Base-by-base conservation (phyloP, 2,888 invertebrate species). In the Pelosia muscerda region DNA sequence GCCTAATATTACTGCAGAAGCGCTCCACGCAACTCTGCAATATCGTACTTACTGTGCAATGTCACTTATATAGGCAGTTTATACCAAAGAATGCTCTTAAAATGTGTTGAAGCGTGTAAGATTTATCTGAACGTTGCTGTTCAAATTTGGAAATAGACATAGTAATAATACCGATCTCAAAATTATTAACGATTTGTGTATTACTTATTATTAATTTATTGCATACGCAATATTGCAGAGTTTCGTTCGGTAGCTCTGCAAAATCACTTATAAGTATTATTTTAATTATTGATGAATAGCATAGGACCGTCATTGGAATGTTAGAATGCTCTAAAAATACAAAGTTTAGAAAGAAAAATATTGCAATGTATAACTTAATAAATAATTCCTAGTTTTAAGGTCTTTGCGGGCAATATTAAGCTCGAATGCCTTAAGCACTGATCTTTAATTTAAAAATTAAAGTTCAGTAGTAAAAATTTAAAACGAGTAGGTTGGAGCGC, bases 51-150 rank as follows among this genome's bases (percentile, higher is more conserved):
- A 62, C 53, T 62, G 28, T 28, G 49, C 26, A 28, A 61, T 61
- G 61, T 49, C 49, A 49, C 49, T 61, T 49, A 61, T 59, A 53
- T 58, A 68, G 74, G 65, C 62, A 56, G 63, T 76, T 72, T 57
- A 78, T 78, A 75, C 79, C 79, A 79, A 79, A 79, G 79, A 79
- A 56, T 64, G 63, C 26, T 38, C 15, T 56, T 64, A n/a, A n/a
- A 63, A 63, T 31, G 26, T 28, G 13, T 10, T 55, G 10, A 25
- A 55, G 22, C 54, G 55, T 55, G 55, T 55, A 15, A 55, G 55
- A 55, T 25, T 25, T 55, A 6, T 26, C 26, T 55, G 23, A 55
- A 55, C 74, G 38, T 25, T 28, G 22, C 28, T 64, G 11, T 26
- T 42, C 31, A 49, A 1, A 65, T 59, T 61, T 38, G 58, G 9